Percentiles rank a stretch among this genome's conserved stretches.
Conservation (phyloP, 2,797 vertebrate species). For the Silurus aristotelis region DNA sequence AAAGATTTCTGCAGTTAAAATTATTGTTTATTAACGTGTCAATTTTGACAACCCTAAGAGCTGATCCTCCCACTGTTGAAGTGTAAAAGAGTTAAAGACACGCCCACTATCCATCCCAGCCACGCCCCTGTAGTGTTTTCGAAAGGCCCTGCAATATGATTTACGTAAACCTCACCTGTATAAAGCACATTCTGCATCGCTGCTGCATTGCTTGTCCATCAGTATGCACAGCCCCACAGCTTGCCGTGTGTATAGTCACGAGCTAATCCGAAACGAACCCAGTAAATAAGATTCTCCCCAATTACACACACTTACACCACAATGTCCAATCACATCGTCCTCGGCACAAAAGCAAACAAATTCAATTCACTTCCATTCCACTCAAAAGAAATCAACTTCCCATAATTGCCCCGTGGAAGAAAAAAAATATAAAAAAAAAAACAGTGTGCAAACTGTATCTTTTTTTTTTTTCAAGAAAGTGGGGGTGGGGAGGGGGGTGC, state of each 20-base stretch:
- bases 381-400: conserved; percentile 90
- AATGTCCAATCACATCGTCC: conserved; percentile 84
- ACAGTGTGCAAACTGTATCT: conserved; percentile 82
- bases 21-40: too few species aligned
- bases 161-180: too few species aligned
- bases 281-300: conserved; percentile 69
- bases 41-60: too few species aligned
- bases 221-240: conserved; percentile 29
- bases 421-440: conserved; percentile 65
- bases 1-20: too few species aligned
- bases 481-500: conserved; percentile 49
- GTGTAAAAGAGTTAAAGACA: too few species aligned
- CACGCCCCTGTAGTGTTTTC: too few species aligned
- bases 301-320: conserved; percentile 76
- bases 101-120: too few species aligned
- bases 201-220: conserved; percentile 7
- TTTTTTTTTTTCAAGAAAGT: conserved; percentile 63
- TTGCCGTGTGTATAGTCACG: background rate
- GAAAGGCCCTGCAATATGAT: too few species aligned
- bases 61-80: too few species aligned
- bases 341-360: conserved; percentile 79
- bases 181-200: background rate
- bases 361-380: conserved; percentile 86
- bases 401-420: conserved; percentile 80
- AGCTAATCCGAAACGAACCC: conserved; percentile 56